Base-by-base conservation (phyloP, 2,113 vertebrate genomes). In the Aleadryas rufinucha region DNA sequence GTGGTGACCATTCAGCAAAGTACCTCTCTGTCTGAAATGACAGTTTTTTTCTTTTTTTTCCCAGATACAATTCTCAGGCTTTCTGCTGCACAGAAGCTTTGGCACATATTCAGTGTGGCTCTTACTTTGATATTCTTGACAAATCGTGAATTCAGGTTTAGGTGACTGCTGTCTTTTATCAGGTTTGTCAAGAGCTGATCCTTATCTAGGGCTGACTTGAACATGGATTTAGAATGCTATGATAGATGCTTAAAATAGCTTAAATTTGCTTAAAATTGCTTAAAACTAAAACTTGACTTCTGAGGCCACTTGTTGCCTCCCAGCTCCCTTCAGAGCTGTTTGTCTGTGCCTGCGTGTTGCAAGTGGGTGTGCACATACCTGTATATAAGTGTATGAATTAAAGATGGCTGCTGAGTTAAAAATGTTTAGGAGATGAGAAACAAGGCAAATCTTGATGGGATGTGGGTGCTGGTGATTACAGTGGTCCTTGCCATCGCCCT, bases 401-500 rank as follows among this genome's bases (percentile, higher is more conserved):
- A 22, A 68, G 47, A 3, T 12, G 9, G 30, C 28, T 79, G 30
- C 6, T 50, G 61, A 35, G 16, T 15, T 59, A 35, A 59, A 59
- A 7, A 3, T 10, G 16, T 50, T 66, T 3, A 22, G 35, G 39
- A 75, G 35, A 27, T 63, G 35, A 17, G 47, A 31, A 70, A 21
- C 1, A 7, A 63, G 52, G 42, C 30, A 8, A 27, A 3, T 45
- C 54, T 66, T 5, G 3, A 35, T 49, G 39, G 7, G 8, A 3
- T 56, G 30, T 2, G 1, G 17, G 11, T 56, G 11, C 60, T 15
- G 12, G 21, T 68, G 41, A 3, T 72, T 42, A 23, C 1, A 13
- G 13, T 37, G 42, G 26, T 59, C 19, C 30, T 50, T 4, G 10
- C 17, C 1, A 0, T 72, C 0, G 0, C 37, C 6, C 6, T 78